These are phyloP conservation scores for Sebastes diaconus DNA, from an alignment of 2,797 vertebrate species.

Conservation along the genomic window DNA sequence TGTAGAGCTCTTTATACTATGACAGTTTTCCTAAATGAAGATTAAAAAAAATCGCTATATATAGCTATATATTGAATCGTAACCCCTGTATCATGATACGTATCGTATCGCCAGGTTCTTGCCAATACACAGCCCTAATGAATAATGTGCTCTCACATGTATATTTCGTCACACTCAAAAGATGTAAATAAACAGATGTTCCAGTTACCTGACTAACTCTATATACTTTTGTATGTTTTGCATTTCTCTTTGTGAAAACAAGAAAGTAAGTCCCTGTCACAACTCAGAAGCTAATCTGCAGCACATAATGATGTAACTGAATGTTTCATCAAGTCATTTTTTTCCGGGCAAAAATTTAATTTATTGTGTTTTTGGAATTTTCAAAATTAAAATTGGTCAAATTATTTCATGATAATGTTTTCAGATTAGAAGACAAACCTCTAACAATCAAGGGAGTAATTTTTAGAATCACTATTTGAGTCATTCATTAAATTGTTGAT, in stretches of 20 bases:
- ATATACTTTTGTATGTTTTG: constrained; percentile 31
- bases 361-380: background rate
- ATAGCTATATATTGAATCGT: too few relatives aligned
- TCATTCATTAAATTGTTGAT: background rate
- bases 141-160: background rate
- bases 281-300: background rate
- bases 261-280: constrained; percentile 66
- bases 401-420: background rate
- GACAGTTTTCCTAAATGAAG: too few relatives aligned
- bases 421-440: background rate
- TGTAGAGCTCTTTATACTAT: too few relatives aligned
- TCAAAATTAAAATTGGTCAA: background rate
- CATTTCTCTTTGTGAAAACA: constrained; percentile 31
- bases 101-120: too few relatives aligned
- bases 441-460: background rate
- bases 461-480: background rate
- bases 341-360: background rate
- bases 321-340: background rate
- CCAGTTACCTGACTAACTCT: background rate
- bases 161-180: background rate
- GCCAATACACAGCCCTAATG: too few relatives aligned
- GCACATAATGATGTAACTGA: background rate
- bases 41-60: too few relatives aligned
- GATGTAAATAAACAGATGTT: background rate
- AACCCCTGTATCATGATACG: too few relatives aligned